phyloP scores from a whole-genome alignment of 2,888 invertebrate species.

The Colletes collaris region DNA sequence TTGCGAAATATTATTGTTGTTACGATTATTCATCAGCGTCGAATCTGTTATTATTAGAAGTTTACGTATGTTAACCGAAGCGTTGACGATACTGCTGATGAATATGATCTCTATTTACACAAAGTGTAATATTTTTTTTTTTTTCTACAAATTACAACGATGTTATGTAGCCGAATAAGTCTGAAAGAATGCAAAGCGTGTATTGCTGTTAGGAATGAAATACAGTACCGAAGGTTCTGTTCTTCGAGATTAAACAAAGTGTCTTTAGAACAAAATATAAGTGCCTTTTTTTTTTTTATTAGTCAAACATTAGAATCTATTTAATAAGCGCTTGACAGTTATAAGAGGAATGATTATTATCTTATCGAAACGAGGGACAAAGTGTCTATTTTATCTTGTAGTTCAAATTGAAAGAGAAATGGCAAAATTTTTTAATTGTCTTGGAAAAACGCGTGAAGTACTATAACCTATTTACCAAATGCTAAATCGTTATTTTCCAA shows the following conservation, averaged over 20 bases:
- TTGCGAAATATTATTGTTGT: constrained; percentile 30
- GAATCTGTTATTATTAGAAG: constrained; percentile 8
- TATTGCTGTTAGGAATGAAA: neutral
- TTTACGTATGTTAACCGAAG: constrained; percentile 11
- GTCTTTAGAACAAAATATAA: constrained; percentile 7
- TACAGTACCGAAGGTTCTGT: constrained; percentile 12
- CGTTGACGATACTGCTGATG: constrained; percentile 29
- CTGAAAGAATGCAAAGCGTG: neutral
- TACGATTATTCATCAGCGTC: constrained; percentile 38
- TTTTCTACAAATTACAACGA: constrained; percentile 25
- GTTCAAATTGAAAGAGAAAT: constrained; percentile 37
- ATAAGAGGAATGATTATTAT: constrained; percentile 6
- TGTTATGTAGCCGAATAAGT: constrained; percentile 5
- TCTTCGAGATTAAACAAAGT: constrained; percentile 10
- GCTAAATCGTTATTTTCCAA: constrained; percentile 34
- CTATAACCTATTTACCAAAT: constrained; percentile 50
- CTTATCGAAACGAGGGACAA: constrained; percentile 1
- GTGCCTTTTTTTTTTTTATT: constrained; percentile 39
- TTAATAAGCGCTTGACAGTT: constrained; percentile 23
- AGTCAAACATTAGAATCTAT: constrained; percentile 38
- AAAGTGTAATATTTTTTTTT: constrained; percentile 31
- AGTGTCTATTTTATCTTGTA: constrained; percentile 27
- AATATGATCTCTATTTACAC: constrained; percentile 52
- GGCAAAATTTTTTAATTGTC: constrained; percentile 14
- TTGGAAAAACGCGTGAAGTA: constrained; percentile 35